Conservation (phyloP, 2,888 invertebrate genomes). For the Aphidoletes aphidimyza region DNA sequence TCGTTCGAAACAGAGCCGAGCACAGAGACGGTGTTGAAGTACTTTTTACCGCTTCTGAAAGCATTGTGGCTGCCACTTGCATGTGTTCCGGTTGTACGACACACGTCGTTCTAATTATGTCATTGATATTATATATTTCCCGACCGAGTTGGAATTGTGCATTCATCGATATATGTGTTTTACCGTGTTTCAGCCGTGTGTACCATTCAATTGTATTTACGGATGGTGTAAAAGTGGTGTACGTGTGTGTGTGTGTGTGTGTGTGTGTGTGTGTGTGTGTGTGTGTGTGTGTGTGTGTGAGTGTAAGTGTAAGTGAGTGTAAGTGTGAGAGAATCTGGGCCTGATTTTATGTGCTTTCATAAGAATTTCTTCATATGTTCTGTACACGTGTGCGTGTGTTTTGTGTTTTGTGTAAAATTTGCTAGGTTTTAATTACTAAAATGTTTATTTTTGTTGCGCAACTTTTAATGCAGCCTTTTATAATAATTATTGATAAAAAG, state of each 20-base stretch:
- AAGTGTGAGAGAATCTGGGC: too few relatives aligned
- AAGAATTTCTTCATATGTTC: too few relatives aligned
- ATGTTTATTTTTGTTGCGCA: not conserved
- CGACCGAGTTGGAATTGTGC: slow-evolving; percentile 35
- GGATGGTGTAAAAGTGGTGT: too few relatives aligned
- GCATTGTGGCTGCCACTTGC: slow-evolving; percentile 26
- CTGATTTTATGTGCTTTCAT: too few relatives aligned
- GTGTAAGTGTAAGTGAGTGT: too few relatives aligned
- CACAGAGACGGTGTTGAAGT: not conserved
- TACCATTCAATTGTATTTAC: too few relatives aligned
- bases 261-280: too few relatives aligned
- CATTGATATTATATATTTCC: not conserved
- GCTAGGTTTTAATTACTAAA: not conserved
- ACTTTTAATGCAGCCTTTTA: not conserved
- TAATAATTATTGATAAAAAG: slow-evolving; percentile 19
- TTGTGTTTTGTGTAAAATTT: not conserved
- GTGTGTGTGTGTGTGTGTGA: too few relatives aligned
- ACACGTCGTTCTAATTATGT: slow-evolving; percentile 15
- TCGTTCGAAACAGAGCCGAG: slow-evolving; percentile 9
- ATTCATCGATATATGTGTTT: not conserved
- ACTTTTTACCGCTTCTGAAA: not conserved
- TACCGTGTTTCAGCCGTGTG: too few relatives aligned
- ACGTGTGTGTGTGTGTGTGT: too few relatives aligned
- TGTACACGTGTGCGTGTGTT: not conserved
- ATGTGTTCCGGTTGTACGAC: not conserved